phyloP scores from a whole-genome alignment of 1,140 invertebrate species.

The Whitmania pigra region DNA sequence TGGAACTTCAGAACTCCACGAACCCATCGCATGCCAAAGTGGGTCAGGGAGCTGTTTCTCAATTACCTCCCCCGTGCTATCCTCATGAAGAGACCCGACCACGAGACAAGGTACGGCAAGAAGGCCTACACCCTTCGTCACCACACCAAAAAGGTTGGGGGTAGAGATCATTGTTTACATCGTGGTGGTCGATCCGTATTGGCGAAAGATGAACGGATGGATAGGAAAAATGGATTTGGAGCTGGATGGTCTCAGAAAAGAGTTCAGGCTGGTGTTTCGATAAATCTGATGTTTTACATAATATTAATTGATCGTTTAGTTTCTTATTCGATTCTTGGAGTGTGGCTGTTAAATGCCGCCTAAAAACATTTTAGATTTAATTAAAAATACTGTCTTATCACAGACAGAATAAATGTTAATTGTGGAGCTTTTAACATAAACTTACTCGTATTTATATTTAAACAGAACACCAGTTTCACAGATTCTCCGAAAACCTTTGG shows the following conservation, averaged over 20 bases:
- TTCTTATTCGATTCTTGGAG: too few species aligned
- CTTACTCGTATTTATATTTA: neutral
- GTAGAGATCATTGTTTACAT: neutral
- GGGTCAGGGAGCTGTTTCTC: neutral
- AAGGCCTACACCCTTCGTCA: conserved; percentile 13
- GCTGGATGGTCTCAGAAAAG: too few species aligned
- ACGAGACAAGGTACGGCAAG: conserved; percentile 2
- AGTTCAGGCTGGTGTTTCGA: too few species aligned
- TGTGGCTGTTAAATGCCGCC: too few species aligned
- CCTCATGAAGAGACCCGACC: conserved; percentile 17
- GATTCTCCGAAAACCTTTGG: neutral
- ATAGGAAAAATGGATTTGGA: too few species aligned
- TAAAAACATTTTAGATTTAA: too few species aligned
- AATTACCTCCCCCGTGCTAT: conserved; percentile 12
- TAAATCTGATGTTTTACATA: too few species aligned
- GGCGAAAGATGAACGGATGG: too few species aligned
- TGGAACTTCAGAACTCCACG: conserved; percentile 92
- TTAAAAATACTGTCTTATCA: too few species aligned
- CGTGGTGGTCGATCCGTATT: too few species aligned
- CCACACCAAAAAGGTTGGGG: neutral
- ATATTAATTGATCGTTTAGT: too few species aligned
- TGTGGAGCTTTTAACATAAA: neutral
- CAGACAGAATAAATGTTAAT: too few species aligned
- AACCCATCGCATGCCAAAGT: conserved; percentile 52
- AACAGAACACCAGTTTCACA: conserved; percentile 4